A percentile compares a stretch with the other conserved stretches of the same genome.
phyloP scores from a whole-genome alignment of 2,888 invertebrate genomes.

The Prosopocoilus inquinatus region DNA sequence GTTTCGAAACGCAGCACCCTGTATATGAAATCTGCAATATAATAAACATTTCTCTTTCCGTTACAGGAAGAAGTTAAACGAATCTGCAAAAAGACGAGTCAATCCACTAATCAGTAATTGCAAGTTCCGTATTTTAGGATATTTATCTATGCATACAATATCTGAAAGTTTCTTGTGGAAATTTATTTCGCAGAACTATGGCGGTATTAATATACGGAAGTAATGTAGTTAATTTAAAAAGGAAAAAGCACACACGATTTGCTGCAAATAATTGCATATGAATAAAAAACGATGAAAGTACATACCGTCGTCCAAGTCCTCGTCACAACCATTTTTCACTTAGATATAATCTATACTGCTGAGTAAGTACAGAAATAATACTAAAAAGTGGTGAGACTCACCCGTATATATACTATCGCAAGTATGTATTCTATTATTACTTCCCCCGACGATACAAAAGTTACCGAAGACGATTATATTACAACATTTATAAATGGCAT shows the following conservation, averaged over 20 bases:
- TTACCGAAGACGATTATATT: slow-evolving; percentile 39
- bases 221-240: too few relatives aligned
- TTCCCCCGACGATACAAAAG: slow-evolving; percentile 39
- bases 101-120: too few relatives aligned
- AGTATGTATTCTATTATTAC: slow-evolving; percentile 16
- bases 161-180: too few relatives aligned
- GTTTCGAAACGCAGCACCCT: too few relatives aligned
- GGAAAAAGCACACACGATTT: neutral
- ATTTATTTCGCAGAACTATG: too few relatives aligned
- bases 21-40: too few relatives aligned
- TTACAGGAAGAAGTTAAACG: too few relatives aligned
- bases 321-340: slow-evolving; percentile 10
- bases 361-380: slow-evolving; percentile 6
- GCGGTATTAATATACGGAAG: too few relatives aligned
- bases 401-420: slow-evolving; percentile 25
- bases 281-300: neutral
- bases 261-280: neutral
- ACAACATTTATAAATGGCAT: slow-evolving; percentile 45
- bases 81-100: too few relatives aligned
- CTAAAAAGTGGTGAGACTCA: slow-evolving; percentile 20
- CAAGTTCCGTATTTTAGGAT: too few relatives aligned
- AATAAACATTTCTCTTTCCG: too few relatives aligned
- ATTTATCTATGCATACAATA: too few relatives aligned
- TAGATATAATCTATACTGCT: neutral
- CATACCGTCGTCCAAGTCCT: slow-evolving; percentile 8